Percentiles rank a stretch among this genome's conserved stretches.
These are phyloP conservation scores for Lasioglossum marginatum DNA, from an alignment of 2,888 invertebrate species.

Conservation along the genomic window DNA sequence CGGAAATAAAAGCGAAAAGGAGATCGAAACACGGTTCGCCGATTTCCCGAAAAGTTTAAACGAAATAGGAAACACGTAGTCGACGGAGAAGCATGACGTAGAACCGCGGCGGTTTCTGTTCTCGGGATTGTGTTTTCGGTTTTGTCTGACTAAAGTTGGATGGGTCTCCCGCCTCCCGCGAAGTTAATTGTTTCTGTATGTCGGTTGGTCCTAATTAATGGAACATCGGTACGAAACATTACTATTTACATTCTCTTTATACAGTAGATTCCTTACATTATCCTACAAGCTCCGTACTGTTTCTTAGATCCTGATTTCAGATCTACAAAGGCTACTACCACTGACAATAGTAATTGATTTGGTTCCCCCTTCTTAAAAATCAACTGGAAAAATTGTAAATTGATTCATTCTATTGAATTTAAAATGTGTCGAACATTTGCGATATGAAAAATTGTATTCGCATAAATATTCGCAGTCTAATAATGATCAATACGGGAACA, in stretches of 20 bases:
- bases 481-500: background rate
- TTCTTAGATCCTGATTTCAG: too few species aligned
- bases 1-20: background rate
- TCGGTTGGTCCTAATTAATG: background rate
- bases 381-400: too few species aligned
- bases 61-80: background rate
- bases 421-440: too few species aligned
- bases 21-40: background rate
- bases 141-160: background rate
- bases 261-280: too few species aligned
- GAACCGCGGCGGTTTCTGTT: background rate
- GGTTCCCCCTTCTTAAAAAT: too few species aligned
- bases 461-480: background rate
- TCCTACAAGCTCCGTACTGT: too few species aligned
- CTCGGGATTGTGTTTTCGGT: background rate
- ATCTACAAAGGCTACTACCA: too few species aligned
- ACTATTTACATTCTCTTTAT: too few species aligned
- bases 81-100: background rate
- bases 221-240: background rate
- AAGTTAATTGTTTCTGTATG: background rate
- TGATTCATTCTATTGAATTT: too few species aligned
- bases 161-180: background rate
- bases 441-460: background rate
- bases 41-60: slow-evolving; percentile 4
- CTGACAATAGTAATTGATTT: too few species aligned